These are phyloP conservation scores for Solenodon paradoxus DNA, from an alignment of 2,113 vertebrate species.

Conservation along the genomic window DNA sequence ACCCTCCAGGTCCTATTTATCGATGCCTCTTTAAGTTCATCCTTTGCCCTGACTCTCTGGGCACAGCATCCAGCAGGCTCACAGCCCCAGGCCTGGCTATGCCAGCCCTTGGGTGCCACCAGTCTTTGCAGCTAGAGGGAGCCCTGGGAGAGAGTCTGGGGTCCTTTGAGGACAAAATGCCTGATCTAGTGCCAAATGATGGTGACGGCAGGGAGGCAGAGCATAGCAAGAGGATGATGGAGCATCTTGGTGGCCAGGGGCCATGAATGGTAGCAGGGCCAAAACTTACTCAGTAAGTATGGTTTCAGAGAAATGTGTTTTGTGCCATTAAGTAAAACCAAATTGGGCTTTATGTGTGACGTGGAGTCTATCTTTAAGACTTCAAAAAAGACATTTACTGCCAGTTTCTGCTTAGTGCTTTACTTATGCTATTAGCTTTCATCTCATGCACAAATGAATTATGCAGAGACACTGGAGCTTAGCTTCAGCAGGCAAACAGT, in stretches of 20 bases:
- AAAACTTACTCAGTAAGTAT: background rate
- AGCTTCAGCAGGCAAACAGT: conserved; percentile 57
- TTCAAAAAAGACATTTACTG: conserved; percentile 66
- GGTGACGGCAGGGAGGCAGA: background rate
- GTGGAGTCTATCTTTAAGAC: conserved; percentile 51
- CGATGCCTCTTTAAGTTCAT: background rate
- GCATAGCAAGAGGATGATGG: background rate
- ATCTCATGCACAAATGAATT: conserved; percentile 73
- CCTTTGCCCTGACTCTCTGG: background rate
- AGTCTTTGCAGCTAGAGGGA: background rate
- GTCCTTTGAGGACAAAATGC: background rate
- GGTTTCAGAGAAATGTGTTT: background rate
- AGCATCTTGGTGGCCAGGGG: background rate
- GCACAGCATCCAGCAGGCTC: background rate
- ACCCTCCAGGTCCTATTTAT: background rate
- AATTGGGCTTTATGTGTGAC: conserved; percentile 46
- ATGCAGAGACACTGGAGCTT: conserved; percentile 43
- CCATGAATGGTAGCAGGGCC: background rate
- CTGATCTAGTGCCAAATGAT: background rate
- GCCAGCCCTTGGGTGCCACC: background rate
- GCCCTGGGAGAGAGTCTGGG: background rate
- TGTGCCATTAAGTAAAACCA: background rate
- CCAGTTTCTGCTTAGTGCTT: conserved; percentile 71
- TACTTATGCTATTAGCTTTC: conserved; percentile 71
- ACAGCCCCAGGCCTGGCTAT: background rate